Percentiles rank a stretch among this genome's conserved stretches.
phyloP scores from a whole-genome alignment of 2,797 vertebrate species.

The Dermochelys coriacea region DNA sequence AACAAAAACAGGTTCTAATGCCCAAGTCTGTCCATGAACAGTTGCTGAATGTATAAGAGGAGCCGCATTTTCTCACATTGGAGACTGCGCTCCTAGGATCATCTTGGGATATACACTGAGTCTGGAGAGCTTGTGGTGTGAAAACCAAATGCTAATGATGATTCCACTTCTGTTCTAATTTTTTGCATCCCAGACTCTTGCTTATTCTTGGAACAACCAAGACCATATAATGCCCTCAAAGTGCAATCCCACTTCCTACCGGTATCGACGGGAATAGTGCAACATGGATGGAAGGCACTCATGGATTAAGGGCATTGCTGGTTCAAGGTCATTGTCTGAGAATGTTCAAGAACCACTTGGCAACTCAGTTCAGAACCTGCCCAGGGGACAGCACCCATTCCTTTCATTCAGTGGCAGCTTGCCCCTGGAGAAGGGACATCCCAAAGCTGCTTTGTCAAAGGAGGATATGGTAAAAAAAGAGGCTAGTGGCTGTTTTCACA shows the following conservation, averaged over 20 bases:
- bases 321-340: neutral
- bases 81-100: neutral
- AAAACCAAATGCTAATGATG: neutral
- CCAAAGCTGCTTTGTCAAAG: neutral
- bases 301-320: neutral
- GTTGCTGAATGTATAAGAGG: rapidly evolving
- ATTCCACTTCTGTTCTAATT: neutral
- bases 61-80: neutral
- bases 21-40: neutral
- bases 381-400: neutral
- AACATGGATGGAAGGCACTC: neutral
- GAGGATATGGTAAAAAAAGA: neutral
- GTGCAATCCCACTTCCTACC: neutral
- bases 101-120: neutral
- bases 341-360: neutral
- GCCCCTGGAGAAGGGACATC: neutral
- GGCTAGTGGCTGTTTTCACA: neutral
- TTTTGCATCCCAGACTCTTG: neutral
- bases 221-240: too few relatives aligned
- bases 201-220: neutral
- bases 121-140: neutral
- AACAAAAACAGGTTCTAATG: rapidly evolving
- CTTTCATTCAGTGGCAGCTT: neutral
- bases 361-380: neutral
- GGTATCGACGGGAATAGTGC: neutral